These are phyloP conservation scores for Phragmatobia fuliginosa DNA, from an alignment of 2,888 invertebrate species.

Conservation along the genomic window DNA sequence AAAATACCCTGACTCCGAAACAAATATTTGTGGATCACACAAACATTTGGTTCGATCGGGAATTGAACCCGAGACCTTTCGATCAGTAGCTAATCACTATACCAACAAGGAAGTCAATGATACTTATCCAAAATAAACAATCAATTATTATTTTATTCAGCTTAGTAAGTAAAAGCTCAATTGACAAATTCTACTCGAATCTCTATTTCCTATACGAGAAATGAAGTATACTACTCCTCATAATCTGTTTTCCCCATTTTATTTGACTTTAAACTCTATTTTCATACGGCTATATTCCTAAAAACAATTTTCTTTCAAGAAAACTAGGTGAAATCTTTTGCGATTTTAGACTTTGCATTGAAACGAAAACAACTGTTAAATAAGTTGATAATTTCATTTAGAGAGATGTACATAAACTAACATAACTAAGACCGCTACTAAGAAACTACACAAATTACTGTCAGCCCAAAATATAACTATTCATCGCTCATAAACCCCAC, in stretches of 20 bases:
- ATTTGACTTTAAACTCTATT: neutral
- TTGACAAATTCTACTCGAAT: neutral
- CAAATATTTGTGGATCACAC: too few relatives aligned
- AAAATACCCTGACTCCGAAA: too few relatives aligned
- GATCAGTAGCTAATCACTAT: too few relatives aligned
- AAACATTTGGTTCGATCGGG: too few relatives aligned
- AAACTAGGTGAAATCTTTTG: neutral
- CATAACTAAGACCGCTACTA: neutral
- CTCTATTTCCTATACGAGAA: neutral
- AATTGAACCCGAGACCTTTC: too few relatives aligned
- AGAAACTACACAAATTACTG: slow-evolving; percentile 1
- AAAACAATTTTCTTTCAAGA: neutral
- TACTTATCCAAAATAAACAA: too few relatives aligned
- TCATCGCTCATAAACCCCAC: slow-evolving; percentile 15
- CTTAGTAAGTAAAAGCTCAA: too few relatives aligned
- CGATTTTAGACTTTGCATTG: accelerated
- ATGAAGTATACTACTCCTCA: neutral
- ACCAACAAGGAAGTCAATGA: too few relatives aligned
- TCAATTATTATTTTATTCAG: too few relatives aligned
- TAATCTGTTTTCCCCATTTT: neutral
- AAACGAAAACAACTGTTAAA: neutral
- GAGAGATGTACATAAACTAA: neutral
- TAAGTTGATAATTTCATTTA: neutral
- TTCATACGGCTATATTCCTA: neutral
- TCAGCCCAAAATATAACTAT: slow-evolving; percentile 1